These are phyloP conservation scores for Petrocephalus sullivani DNA, from an alignment of 2,797 vertebrate genomes.

Conservation along the genomic window DNA sequence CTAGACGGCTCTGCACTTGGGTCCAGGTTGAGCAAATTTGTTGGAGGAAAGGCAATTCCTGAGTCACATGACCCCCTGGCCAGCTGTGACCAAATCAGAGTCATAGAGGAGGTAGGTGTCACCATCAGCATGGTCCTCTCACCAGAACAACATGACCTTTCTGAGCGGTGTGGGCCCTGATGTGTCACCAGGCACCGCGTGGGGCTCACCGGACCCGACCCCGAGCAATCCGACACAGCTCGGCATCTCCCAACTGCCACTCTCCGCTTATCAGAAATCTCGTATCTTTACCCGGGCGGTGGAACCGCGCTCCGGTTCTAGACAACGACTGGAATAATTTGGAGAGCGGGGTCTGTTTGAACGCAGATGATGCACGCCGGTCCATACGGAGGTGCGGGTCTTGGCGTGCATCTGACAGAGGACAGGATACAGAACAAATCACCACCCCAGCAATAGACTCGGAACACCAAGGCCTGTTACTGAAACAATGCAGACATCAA, in stretches of 20 bases:
- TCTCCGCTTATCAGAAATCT: neutral
- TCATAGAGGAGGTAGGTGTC: neutral
- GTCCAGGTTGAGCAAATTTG: neutral
- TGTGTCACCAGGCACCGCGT: neutral
- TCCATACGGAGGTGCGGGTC: neutral
- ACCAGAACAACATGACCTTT: neutral
- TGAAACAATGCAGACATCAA: neutral
- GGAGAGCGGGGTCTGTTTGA: neutral
- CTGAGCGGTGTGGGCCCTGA: neutral
- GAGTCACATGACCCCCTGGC: neutral
- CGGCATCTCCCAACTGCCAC: neutral
- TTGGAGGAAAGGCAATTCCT: neutral
- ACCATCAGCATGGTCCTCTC: neutral
- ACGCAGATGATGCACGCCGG: neutral
- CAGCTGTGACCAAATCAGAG: neutral
- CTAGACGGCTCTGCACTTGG: neutral
- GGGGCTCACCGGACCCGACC: neutral
- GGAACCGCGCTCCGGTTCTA: neutral
- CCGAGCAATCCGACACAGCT: neutral
- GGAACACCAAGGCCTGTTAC: neutral
- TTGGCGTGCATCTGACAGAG: neutral
- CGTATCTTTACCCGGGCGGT: neutral
- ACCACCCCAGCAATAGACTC: neutral
- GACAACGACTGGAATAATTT: neutral
- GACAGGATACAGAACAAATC: neutral